phyloP scores from a whole-genome alignment of 2,113 vertebrate genomes.

The Diphyllodes magnificus region DNA sequence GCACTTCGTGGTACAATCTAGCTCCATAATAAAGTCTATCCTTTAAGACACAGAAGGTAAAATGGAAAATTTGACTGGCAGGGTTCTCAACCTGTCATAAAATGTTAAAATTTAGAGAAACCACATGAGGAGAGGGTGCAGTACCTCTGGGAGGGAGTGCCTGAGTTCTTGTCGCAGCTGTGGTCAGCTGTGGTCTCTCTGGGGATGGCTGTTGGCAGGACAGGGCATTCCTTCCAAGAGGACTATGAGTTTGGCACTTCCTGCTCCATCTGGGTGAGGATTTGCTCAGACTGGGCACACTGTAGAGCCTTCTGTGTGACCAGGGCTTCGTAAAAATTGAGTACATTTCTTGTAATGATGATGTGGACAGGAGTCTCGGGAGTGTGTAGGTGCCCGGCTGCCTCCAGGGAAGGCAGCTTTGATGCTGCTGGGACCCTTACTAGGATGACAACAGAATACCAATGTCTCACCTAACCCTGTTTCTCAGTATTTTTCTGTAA shows the following conservation, averaged over 20 bases:
- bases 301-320: background rate
- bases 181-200: background rate
- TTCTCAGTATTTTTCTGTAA: background rate
- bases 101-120: background rate
- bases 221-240: background rate
- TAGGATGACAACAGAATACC: background rate
- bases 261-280: accelerated
- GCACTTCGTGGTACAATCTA: background rate
- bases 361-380: accelerated
- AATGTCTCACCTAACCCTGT: background rate
- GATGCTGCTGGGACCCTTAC: background rate
- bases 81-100: background rate
- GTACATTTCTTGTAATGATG: background rate
- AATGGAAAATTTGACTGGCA: background rate
- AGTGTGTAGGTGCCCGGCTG: background rate
- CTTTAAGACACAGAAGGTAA: background rate
- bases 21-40: background rate
- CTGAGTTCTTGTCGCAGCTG: background rate
- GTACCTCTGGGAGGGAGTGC: background rate
- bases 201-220: background rate
- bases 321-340: background rate
- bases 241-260: background rate
- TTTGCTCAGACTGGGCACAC: accelerated
- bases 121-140: background rate
- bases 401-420: background rate